phyloP scores from a whole-genome alignment of 2,797 vertebrate genomes.

The Lutjanus campechanus region DNA sequence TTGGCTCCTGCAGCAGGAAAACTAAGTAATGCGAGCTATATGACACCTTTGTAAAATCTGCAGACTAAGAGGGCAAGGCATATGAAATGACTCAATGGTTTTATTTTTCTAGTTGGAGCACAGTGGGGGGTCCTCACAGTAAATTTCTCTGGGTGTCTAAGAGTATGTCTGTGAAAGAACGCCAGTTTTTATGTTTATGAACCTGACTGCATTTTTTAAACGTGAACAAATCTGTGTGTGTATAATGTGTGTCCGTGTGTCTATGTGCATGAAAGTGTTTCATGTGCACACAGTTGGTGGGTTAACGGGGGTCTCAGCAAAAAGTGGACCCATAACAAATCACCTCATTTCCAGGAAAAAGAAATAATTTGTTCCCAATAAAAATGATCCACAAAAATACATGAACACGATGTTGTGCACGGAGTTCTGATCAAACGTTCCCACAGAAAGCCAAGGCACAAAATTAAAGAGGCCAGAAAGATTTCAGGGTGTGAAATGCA shows the following conservation, averaged over 20 bases:
- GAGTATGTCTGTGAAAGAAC: slow-evolving; percentile 42
- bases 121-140: slow-evolving; percentile 61
- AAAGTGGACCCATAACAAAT: slow-evolving; percentile 69
- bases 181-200: slow-evolving; percentile 68
- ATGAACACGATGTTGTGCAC: slow-evolving; percentile 52
- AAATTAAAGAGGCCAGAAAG: slow-evolving; percentile 66
- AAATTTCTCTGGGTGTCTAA: slow-evolving; percentile 69
- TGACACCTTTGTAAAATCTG: slow-evolving; percentile 59
- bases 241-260: slow-evolving; percentile 16
- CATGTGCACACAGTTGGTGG: slow-evolving; percentile 36
- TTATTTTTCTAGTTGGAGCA: slow-evolving; percentile 54
- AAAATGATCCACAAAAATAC: slow-evolving; percentile 79
- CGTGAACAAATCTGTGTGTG: slow-evolving; percentile 50
- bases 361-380: slow-evolving; percentile 82
- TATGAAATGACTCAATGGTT: slow-evolving; percentile 59
- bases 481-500: slow-evolving; percentile 65
- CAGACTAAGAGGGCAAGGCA: slow-evolving; percentile 43
- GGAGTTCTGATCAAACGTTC: slow-evolving; percentile 56
- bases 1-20: slow-evolving; percentile 39
- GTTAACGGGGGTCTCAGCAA: slow-evolving; percentile 70
- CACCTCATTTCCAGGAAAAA: slow-evolving; percentile 77
- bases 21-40: slow-evolving; percentile 36
- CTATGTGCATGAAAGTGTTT: slow-evolving; percentile 24
- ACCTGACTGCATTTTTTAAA: slow-evolving; percentile 59
- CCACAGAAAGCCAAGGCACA: slow-evolving; percentile 57